Percentiles rank a stretch among this genome's conserved stretches.
phyloP scores from a whole-genome alignment of 2,888 invertebrate genomes.

The Chymomyza amoena region DNA sequence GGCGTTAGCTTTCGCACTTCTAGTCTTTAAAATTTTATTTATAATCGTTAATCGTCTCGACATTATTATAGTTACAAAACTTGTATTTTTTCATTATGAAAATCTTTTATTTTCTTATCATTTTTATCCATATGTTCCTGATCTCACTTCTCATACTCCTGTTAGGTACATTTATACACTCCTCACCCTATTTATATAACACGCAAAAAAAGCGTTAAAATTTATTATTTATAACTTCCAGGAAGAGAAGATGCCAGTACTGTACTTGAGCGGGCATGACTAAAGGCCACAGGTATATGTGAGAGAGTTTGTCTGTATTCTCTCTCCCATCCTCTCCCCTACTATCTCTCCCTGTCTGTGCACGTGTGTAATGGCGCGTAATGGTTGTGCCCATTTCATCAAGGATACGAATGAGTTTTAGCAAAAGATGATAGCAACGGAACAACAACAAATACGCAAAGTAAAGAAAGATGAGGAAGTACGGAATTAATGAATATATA shows the following conservation, averaged over 20 bases:
- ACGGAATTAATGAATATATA: background rate
- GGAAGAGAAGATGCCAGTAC: background rate
- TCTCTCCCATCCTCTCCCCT: background rate
- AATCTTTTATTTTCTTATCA: too few relatives aligned
- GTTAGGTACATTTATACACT: too few relatives aligned
- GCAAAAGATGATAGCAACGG: background rate
- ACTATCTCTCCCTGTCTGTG: too few relatives aligned
- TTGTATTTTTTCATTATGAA: too few relatives aligned
- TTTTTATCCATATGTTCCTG: too few relatives aligned
- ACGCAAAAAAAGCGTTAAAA: conserved; percentile 55
- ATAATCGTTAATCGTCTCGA: too few relatives aligned
- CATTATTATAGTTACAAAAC: too few relatives aligned
- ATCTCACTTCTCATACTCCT: too few relatives aligned
- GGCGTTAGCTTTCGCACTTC: too few relatives aligned
- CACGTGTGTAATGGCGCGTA: background rate
- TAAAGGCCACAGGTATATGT: background rate
- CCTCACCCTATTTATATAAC: too few relatives aligned
- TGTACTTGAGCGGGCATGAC: background rate
- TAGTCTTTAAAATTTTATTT: too few relatives aligned
- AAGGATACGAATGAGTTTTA: background rate
- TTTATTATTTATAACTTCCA: conserved; percentile 53
- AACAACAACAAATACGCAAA: background rate
- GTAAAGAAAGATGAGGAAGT: background rate
- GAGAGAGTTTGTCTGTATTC: background rate
- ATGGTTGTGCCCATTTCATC: background rate